Conservation (phyloP, 1,140 invertebrate species). For the Drosophila seguyi region DNA sequence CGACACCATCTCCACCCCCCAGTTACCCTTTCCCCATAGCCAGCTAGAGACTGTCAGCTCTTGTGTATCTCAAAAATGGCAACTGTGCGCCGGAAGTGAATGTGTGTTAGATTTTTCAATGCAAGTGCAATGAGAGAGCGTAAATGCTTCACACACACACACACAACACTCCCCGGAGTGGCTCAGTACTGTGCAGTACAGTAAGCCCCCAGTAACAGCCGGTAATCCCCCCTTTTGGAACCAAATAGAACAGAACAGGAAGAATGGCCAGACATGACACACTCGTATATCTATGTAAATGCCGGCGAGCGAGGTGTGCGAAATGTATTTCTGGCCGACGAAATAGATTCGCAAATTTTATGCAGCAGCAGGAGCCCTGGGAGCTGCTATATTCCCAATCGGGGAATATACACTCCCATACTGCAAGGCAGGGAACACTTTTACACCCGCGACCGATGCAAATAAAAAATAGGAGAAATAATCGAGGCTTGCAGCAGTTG, state of each 20-base stretch:
- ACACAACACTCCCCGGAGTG: background rate
- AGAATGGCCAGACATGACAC: constrained; percentile 47
- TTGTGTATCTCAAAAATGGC: constrained; percentile 49
- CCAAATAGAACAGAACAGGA: constrained; percentile 14
- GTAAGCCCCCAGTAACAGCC: constrained; percentile 23
- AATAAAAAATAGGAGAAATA: constrained; percentile 67
- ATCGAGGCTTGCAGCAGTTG: constrained; percentile 58
- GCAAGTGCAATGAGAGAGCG: constrained; percentile 69
- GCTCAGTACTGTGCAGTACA: background rate
- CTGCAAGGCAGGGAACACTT: constrained; percentile 38
- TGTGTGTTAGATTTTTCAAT: constrained; percentile 57
- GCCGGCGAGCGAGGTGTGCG: constrained; percentile 40
- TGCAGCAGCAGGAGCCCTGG: constrained; percentile 42
- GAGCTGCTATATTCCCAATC: constrained; percentile 31
- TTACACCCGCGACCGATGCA: constrained; percentile 40
- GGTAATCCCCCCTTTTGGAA: constrained; percentile 13
- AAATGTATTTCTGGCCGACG: constrained; percentile 48
- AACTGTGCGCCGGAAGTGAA: constrained; percentile 42
- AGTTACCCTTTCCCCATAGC: constrained; percentile 17
- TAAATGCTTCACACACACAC: constrained; percentile 33
- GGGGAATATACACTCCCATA: constrained; percentile 17
- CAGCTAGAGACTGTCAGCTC: constrained; percentile 25
- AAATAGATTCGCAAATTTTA: constrained; percentile 69
- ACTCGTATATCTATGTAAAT: constrained; percentile 57
- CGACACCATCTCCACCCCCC: constrained; percentile 2